These are phyloP conservation scores for Grapholita molesta DNA, from an alignment of 1,140 invertebrate species.

Conservation along the genomic window DNA sequence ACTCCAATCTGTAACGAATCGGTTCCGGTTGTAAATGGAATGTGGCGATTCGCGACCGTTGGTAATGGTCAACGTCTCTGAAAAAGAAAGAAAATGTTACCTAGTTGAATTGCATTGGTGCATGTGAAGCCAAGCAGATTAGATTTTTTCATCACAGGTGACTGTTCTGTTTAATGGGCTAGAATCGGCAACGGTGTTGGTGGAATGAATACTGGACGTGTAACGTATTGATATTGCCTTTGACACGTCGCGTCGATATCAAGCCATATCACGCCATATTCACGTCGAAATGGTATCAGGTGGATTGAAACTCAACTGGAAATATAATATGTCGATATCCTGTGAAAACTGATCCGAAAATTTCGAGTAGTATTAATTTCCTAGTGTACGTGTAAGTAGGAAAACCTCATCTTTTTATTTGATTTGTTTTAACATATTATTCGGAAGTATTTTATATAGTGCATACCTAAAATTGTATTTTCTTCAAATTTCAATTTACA, in stretches of 20 bases:
- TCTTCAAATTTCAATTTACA: not conserved
- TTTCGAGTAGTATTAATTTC: too few relatives aligned
- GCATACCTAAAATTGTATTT: too few relatives aligned
- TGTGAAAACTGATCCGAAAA: not conserved
- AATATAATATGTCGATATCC: not conserved
- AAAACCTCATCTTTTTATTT: too few relatives aligned
- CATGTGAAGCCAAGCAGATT: slow-evolving; percentile 12
- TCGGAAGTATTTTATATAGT: too few relatives aligned
- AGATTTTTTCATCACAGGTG: slow-evolving; percentile 2
- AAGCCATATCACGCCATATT: not conserved
- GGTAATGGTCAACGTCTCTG: slow-evolving; percentile 42
- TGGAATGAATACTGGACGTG: slow-evolving; percentile 11
- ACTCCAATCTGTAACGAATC: not conserved
- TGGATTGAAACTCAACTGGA: not conserved
- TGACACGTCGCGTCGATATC: not conserved
- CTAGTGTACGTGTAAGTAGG: not conserved
- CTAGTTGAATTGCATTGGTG: slow-evolving; percentile 9
- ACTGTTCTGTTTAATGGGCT: not conserved
- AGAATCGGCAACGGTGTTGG: not conserved
- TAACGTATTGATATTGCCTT: not conserved
- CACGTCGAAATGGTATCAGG: not conserved
- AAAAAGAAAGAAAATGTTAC: slow-evolving; percentile 15
- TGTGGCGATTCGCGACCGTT: slow-evolving; percentile 40
- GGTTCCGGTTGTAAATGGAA: slow-evolving; percentile 59
- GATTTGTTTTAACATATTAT: too few relatives aligned